Evolutionary conservation across 2,797 vertebrate genomes (phyloP).

Genomic region (Okamejei kenojei): DNA sequence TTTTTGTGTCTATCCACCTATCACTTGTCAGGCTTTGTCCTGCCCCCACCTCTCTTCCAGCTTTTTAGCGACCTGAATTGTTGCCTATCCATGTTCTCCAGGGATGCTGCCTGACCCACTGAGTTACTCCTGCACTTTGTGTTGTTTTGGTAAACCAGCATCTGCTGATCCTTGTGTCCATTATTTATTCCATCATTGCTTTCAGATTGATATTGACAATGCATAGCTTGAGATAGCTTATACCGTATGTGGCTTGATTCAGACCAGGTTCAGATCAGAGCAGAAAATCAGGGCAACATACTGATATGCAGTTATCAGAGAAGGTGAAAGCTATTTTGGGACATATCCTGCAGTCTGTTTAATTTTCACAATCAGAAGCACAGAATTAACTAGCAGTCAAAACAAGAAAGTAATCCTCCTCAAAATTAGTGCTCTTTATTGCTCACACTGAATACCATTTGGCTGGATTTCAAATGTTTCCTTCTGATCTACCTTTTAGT

Average conservation of each 20-base stretch:
- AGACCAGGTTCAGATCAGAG: background rate
- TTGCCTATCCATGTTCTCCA: too few species aligned
- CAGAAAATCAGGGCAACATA: background rate
- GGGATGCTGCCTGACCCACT: too few species aligned
- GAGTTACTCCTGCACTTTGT: too few species aligned
- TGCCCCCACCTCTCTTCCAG: too few species aligned
- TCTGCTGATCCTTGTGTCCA: too few species aligned
- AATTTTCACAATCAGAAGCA: background rate
- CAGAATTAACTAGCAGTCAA: background rate
- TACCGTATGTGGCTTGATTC: background rate
- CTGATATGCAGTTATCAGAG: background rate
- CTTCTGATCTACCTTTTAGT: background rate
- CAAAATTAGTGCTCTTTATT: background rate
- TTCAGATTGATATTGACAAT: background rate
- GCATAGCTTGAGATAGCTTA: background rate
- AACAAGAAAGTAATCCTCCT: background rate
- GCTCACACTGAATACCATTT: background rate
- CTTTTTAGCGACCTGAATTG: too few species aligned
- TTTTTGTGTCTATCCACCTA: too few species aligned
- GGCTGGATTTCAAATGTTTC: background rate
- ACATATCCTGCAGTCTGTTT: background rate
- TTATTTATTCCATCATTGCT: background rate
- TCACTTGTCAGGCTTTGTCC: too few species aligned
- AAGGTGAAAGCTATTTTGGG: background rate
- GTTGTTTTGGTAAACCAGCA: too few species aligned